Base-by-base conservation (phyloP, 2,797 vertebrate genomes). In the Sebastes steindachneri region DNA sequence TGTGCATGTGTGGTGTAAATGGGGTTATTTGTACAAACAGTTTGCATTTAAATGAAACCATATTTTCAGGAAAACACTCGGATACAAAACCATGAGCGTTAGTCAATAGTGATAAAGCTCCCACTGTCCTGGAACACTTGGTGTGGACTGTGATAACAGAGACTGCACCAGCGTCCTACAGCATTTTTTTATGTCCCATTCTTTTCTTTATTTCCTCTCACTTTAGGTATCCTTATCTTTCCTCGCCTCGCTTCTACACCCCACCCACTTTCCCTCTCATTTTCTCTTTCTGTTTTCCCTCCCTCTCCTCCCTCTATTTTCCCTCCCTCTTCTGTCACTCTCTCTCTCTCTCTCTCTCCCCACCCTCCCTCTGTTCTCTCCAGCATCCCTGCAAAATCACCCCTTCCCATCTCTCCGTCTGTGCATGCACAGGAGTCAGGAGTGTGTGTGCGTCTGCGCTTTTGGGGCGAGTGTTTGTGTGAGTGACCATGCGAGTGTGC, bases 361-460 rank as follows among this genome's bases (percentile, higher is more conserved):
- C 86, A 79, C 88, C 78, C 82, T 87, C 86, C 68, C 78, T 79
- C 31, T 80, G 53, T 82, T 87, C 86, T 83, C 80, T 77, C 75
- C 88, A 86, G 88, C 82, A 89, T 92, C 86, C 89, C 67, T 45
- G 84, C 84, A 88, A 85, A 91, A 89, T 89, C 86, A 53, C 71
- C 88, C 81, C 77, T 91, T 82, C 28, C 79, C 75, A 86, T 93
- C 83, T 90, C 89, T 88, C 82, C 41, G 60, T 86, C 76, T 90
- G 86, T 90, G 81, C 77, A 80, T 85, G 82, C 62, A 77, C 82
- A 79, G 58, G 78, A 82, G 72, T 80, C 76, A 68, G 45, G 45
- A 51, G 73, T 59, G 85, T 81, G 68, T 67, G 68, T 67, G 62
- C 37, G 37, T 77, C 71, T 15, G 77, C 81, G 86, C 67, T 48